These are phyloP conservation scores for Euproctis similis DNA, from an alignment of 2,888 invertebrate genomes.

Conservation along the genomic window DNA sequence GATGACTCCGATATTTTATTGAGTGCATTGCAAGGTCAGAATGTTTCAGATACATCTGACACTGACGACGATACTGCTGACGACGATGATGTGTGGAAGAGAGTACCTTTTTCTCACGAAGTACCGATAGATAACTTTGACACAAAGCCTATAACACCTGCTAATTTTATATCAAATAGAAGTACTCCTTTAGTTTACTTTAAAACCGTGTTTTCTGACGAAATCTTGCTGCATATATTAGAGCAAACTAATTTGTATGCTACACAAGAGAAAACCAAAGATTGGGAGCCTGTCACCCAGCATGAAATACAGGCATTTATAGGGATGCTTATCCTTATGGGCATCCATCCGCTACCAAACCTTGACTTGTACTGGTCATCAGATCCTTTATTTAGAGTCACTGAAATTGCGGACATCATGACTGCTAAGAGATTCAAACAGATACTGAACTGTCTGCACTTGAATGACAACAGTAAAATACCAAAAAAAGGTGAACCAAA, in stretches of 20 bases:
- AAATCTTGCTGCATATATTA: neutral
- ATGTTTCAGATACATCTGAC: neutral
- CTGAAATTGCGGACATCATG: constrained; percentile 5
- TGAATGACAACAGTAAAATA: constrained; percentile 8
- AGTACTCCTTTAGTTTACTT: neutral
- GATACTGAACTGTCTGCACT: constrained; percentile 7
- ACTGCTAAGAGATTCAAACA: constrained; percentile 9
- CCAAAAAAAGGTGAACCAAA: constrained; percentile 1
- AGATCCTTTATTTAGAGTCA: constrained; percentile 7
- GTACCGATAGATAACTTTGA: constrained; percentile 4
- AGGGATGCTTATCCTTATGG: constrained; percentile 13
- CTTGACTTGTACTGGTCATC: constrained; percentile 13
- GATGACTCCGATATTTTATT: no score
- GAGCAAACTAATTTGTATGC: neutral
- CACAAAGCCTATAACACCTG: neutral
- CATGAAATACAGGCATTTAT: constrained; percentile 12
- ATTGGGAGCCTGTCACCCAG: constrained; percentile 1
- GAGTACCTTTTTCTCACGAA: constrained; percentile 11
- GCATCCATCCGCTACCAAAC: constrained; percentile 8
- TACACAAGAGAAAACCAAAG: neutral
- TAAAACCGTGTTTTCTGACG: neutral
- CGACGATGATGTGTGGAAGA: neutral
- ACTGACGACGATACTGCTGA: neutral
- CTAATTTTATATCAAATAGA: neutral
- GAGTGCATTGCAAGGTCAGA: no score